These are phyloP conservation scores for Drosophila orosa DNA, from an alignment of 1,140 invertebrate genomes.

Conservation along the genomic window DNA sequence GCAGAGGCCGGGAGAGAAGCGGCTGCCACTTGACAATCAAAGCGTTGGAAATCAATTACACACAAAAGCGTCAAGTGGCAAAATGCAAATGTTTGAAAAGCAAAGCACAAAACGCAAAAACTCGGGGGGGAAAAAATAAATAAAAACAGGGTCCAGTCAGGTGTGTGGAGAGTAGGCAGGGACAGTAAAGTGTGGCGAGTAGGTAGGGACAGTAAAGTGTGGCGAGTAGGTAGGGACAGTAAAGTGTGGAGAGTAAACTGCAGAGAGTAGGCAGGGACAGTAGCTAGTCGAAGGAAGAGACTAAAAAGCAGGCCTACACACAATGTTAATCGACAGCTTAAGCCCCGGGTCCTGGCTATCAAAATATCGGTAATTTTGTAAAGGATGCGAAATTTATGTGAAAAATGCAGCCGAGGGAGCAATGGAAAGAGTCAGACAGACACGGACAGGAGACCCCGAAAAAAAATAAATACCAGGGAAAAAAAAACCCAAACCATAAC, in stretches of 20 bases:
- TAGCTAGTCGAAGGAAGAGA: too few relatives aligned
- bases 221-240: not conserved
- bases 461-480: constrained; percentile 17
- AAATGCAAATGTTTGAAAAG: constrained; percentile 65
- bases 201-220: not conserved
- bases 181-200: too few relatives aligned
- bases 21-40: constrained; percentile 71
- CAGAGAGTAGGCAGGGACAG: not conserved
- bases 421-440: constrained; percentile 73
- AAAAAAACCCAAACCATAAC: constrained; percentile 31
- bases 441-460: constrained; percentile 6
- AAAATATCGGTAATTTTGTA: constrained; percentile 73
- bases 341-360: constrained; percentile 24
- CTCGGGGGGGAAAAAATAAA: not conserved
- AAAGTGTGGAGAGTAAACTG: not conserved
- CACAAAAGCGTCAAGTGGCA: constrained; percentile 75
- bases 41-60: constrained; percentile 76
- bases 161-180: not conserved
- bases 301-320: constrained; percentile 26
- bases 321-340: constrained; percentile 63
- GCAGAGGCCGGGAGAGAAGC: not conserved
- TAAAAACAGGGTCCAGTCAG: not conserved
- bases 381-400: constrained; percentile 74
- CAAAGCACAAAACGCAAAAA: constrained; percentile 38
- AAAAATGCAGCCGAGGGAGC: constrained; percentile 28